phyloP scores from a whole-genome alignment of 2,113 vertebrate species.

The Coptodon rendalli region DNA sequence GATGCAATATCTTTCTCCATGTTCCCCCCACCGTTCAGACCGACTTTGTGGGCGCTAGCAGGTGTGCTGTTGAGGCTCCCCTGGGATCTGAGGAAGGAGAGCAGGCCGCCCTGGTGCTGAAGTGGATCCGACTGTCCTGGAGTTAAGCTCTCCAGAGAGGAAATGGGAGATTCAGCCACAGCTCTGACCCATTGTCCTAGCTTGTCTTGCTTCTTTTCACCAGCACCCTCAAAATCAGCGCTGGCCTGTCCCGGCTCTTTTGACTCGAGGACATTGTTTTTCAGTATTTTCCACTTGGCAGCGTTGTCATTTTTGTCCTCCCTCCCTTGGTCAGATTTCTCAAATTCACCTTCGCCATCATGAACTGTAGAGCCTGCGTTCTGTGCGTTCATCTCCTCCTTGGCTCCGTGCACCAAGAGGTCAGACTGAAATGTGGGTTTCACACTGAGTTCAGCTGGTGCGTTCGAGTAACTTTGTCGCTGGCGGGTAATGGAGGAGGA shows the following conservation, averaged over 20 bases:
- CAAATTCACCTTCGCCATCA: slow-evolving; percentile 63
- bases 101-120: slow-evolving; percentile 82
- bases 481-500: slow-evolving; percentile 50
- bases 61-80: slow-evolving; percentile 80
- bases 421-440: slow-evolving; percentile 70
- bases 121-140: slow-evolving; percentile 73
- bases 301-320: slow-evolving; percentile 37
- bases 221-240: slow-evolving; percentile 8
- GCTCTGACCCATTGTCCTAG: slow-evolving; percentile 68
- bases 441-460: slow-evolving; percentile 65
- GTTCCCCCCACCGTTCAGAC: slow-evolving; percentile 76
- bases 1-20: slow-evolving; percentile 79
- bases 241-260: slow-evolving; percentile 34
- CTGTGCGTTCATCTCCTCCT: slow-evolving; percentile 73
- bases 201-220: slow-evolving; percentile 64
- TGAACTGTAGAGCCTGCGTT: slow-evolving; percentile 56
- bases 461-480: slow-evolving; percentile 69
- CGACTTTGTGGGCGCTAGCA: slow-evolving; percentile 78
- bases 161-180: slow-evolving; percentile 69
- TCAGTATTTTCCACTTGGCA: slow-evolving; percentile 47
- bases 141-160: slow-evolving; percentile 75
- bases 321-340: slow-evolving; percentile 57
- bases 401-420: slow-evolving; percentile 70
- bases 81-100: slow-evolving; percentile 90
- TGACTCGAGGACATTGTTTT: slow-evolving; percentile 6